Conservation (phyloP, 2,797 vertebrate species). For the Periophthalmus magnuspinnatus region DNA sequence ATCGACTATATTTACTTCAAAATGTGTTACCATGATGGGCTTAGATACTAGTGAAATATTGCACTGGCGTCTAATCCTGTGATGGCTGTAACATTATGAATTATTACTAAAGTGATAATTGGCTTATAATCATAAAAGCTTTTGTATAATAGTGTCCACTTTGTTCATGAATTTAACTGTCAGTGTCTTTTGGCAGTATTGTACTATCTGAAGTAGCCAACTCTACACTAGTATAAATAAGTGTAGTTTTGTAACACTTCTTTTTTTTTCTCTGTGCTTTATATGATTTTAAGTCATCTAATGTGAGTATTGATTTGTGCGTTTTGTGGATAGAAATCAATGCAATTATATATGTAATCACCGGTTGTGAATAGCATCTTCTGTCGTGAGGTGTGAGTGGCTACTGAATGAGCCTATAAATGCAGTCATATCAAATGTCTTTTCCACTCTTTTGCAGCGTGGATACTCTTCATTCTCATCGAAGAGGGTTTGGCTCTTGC, state of each 20-base stretch:
- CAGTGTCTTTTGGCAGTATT: neutral
- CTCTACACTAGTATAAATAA: neutral
- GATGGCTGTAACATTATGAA: neutral
- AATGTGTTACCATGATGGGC: no score
- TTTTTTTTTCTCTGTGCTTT: neutral
- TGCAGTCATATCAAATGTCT: constrained; percentile 19
- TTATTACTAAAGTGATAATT: no score
- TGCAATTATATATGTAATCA: constrained; percentile 1
- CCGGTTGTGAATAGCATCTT: neutral
- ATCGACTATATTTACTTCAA: no score
- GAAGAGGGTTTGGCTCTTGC: constrained; percentile 93
- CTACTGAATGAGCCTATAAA: constrained; percentile 1
- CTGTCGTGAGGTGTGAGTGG: constrained; percentile 6
- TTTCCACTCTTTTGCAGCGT: constrained; percentile 66
- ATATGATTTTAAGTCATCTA: neutral
- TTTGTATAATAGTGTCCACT: neutral
- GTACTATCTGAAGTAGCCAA: neutral
- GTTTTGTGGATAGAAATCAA: constrained; percentile 22
- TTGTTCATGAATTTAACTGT: neutral
- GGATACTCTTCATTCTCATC: constrained; percentile 86
- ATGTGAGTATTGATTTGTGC: constrained; percentile 22
- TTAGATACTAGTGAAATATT: neutral
- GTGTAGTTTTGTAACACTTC: neutral
- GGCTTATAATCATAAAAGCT: neutral
- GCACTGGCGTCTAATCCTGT: neutral